Evolutionary conservation across 2,113 vertebrate genomes (phyloP), one percentile per base, ranked within the genome.

Genomic region (Carlito syrichta): DNA sequence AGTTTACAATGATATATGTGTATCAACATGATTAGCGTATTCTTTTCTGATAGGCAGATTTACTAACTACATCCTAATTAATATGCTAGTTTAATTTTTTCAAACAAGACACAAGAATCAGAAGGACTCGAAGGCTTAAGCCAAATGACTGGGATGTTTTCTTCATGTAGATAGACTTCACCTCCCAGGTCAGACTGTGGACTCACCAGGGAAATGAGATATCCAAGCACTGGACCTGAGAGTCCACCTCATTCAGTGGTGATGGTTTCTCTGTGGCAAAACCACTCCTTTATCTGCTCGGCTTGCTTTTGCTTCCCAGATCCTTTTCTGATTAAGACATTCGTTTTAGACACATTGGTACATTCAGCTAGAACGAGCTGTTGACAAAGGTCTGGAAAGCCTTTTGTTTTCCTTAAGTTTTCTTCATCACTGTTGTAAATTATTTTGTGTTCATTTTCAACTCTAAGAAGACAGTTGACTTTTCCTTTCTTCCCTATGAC

Each of bases 401-500:
- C 48, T 48, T 94, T 95, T 38, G 48, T 90, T 88, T 93, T 74
- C 60, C 56, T 52, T 63, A 32, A 69, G 50, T 9, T 73, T 48
- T 25, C 73, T 94, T 86, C 58, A 17, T 88, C 13, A 43, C 10
- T 56, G 20, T 38, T 56, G 4, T 77, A 77, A 89, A 78, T 50
- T 16, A n/a, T 62, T 95, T 71, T 87, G 48, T 69, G 30, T 85
- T 86, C 43, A 30, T 73, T 95, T 91, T 82, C 48, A 22, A 43
- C 48, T 78, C 14, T 92, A 16, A 88, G 60, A 94, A 89, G 50
- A 38, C 38, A 82, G 48, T n/a, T 83, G 68, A 62, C 19, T 93
- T 82, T 96, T 93, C 30, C 38, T 83, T 73, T 60, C 62, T 97
- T 94, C 54, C 40, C 8, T 82, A 17, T 94, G 60, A n/a, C 50